Evolutionary conservation across 1,140 invertebrate genomes (phyloP).

Genomic region (Teleopsis dalmanni): DNA sequence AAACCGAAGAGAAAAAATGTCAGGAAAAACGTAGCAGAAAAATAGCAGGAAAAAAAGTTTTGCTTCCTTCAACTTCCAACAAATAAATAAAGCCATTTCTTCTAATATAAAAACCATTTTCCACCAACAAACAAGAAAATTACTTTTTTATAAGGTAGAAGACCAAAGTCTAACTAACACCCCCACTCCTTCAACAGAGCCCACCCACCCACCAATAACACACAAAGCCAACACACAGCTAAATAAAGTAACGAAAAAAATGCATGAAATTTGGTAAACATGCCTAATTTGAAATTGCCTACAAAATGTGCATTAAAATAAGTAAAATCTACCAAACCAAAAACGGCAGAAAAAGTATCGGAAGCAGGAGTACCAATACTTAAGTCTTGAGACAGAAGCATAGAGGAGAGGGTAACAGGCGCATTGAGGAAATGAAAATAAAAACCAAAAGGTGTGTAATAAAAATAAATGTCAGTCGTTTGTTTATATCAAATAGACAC

Average conservation of each 20-base stretch:
- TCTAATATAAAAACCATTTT: conserved; percentile 43
- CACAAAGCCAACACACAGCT: neutral
- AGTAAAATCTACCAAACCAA: conserved; percentile 36
- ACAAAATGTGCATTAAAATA: conserved; percentile 44
- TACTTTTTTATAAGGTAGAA: conserved; percentile 44
- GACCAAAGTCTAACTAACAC: too few species aligned
- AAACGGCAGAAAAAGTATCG: conserved; percentile 10
- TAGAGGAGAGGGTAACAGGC: too few species aligned
- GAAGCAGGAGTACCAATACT: too few species aligned
- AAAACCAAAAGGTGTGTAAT: conserved; percentile 39
- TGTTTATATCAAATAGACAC: conserved; percentile 39
- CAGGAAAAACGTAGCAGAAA: neutral
- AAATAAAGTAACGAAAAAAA: neutral
- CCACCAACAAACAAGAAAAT: conserved; percentile 36
- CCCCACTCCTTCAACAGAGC: neutral
- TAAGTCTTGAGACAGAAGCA: neutral
- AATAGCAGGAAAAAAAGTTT: conserved; percentile 19
- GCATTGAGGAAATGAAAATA: conserved; percentile 11
- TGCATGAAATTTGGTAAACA: conserved; percentile 24
- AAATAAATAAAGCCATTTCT: conserved; percentile 44
- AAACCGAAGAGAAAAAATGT: neutral
- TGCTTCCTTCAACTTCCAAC: conserved; percentile 16
- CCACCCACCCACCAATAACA: neutral
- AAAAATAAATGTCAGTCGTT: conserved; percentile 45
- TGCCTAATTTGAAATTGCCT: conserved; percentile 43